These are phyloP conservation scores for Antechinus flavipes DNA, from an alignment of 2,113 vertebrate genomes.

Conservation along the genomic window DNA sequence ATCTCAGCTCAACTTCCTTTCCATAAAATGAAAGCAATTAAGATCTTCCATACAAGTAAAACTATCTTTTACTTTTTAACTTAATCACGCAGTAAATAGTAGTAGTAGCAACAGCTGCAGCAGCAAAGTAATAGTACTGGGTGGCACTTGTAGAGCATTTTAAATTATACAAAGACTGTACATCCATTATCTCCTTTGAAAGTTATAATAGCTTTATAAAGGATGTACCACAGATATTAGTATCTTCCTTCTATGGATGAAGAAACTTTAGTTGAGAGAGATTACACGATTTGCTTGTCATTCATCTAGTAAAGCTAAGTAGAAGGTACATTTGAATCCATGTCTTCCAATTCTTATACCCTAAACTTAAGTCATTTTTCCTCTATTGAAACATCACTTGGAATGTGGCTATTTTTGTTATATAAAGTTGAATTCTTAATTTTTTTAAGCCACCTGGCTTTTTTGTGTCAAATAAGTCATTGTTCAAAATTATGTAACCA, in stretches of 20 bases:
- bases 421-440: not conserved
- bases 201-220: not conserved
- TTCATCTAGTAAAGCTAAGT: not conserved
- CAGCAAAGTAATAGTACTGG: not conserved
- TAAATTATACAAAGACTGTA: not conserved
- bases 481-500: not conserved
- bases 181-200: not conserved
- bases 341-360: not conserved
- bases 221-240: not conserved
- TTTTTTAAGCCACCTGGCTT: not conserved
- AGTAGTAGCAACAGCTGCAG: not conserved
- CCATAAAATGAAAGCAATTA: not conserved
- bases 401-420: not conserved
- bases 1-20: not conserved
- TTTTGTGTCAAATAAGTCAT: not conserved
- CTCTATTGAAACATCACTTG: not conserved
- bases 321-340: not conserved
- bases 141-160: not conserved
- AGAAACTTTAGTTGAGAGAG: not conserved
- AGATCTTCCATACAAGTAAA: not conserved
- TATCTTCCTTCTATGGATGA: not conserved
- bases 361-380: not conserved
- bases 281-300: not conserved
- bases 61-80: not conserved
- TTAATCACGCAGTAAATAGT: not conserved